Evolutionary conservation across 2,888 invertebrate species (phyloP), one percentile per base, ranked within the genome.

Genomic region (Trisateles emortualis): DNA sequence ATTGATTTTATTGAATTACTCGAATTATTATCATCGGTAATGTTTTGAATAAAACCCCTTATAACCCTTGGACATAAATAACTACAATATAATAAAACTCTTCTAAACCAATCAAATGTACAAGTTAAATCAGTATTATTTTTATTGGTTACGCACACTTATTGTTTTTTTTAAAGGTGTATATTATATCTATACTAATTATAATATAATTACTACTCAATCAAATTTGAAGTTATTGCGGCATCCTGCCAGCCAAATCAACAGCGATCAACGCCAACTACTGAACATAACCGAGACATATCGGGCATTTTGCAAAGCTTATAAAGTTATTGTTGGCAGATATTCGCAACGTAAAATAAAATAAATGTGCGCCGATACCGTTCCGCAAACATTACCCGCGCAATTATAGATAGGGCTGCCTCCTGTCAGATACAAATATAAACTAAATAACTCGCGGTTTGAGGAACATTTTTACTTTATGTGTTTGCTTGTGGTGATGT

Each of bases 311-410:
- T 33, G 55, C 40, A 58, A 50, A 47, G 35, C 47, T 52, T 11
- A 24, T 35, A 35, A 55, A 59, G 39, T 64, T 62, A 68, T 62
- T 44, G 52, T 41, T 49, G 48, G 38, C 53, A 35, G 49, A 55
- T 65, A 71, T 58, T 61, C 53, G 68, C 47, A 52, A 56, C 61
- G 59, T 58, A 65, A 66, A 71, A 72, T 67, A 67, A 69, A 69
- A 67, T 63, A 63, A 73, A 73, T 64, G 60, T 50, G 54, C 45
- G 30, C 56, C 62, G 64, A 63, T 70, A 64, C 52, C 44, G 58
- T 22, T 48, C 56, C 60, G 51, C 62, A 70, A 70, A 64, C 60
- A 64, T 72, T 67, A 67, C 59, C 54, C 59, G 57, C 53, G 53
- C 58, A 59, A 68, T 71, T 71, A 53, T 44, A 44, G 41, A 57